These are phyloP conservation scores for Morus bassanus DNA, from an alignment of 2,797 vertebrate species.

Conservation along the genomic window DNA sequence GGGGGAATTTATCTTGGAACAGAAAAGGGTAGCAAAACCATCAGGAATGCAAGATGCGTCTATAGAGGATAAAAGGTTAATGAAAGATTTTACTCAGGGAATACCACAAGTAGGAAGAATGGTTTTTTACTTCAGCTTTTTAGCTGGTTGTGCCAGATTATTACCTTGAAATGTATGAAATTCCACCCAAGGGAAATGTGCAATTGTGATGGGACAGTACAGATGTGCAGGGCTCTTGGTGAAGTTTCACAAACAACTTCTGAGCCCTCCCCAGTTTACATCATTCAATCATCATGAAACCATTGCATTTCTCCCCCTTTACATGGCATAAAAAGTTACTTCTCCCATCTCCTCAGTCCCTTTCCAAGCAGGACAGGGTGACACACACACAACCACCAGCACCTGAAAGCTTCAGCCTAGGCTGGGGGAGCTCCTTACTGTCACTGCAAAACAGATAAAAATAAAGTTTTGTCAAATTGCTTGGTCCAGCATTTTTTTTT, in stretches of 20 bases:
- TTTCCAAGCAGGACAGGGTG: neutral
- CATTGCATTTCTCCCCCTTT: neutral
- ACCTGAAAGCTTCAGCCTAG: neutral
- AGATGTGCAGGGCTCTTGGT: neutral
- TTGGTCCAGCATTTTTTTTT: neutral
- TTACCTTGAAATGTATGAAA: neutral
- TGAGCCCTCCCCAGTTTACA: neutral
- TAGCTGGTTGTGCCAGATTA: neutral
- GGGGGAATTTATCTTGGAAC: neutral
- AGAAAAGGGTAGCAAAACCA: neutral
- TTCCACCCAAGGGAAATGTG: neutral
- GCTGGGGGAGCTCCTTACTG: neutral
- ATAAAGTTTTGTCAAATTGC: neutral
- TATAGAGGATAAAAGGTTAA: neutral
- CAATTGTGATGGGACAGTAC: neutral
- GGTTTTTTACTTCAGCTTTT: neutral
- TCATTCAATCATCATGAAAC: accelerated
- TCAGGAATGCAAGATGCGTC: neutral
- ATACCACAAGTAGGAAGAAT: neutral
- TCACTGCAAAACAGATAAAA: neutral
- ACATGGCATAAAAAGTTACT: neutral
- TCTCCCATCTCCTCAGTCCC: neutral
- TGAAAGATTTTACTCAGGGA: neutral
- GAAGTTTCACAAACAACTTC: neutral
- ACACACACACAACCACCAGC: neutral